phyloP scores from a whole-genome alignment of 2,113 vertebrate species.

The Calidris pygmaea region DNA sequence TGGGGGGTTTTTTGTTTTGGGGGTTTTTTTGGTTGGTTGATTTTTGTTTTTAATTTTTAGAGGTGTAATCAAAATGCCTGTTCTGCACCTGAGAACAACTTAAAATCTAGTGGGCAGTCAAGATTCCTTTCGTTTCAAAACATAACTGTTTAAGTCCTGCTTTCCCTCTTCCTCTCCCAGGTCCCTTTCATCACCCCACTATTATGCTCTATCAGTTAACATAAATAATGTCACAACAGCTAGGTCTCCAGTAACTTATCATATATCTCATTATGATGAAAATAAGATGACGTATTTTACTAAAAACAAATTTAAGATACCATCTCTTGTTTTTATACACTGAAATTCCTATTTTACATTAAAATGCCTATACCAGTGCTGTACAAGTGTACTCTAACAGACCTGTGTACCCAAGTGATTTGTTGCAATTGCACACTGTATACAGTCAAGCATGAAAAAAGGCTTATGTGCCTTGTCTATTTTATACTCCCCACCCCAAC shows the following conservation, averaged over 20 bases:
- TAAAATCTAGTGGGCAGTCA: background rate
- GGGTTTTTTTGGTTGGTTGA: too few relatives aligned
- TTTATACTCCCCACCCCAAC: background rate
- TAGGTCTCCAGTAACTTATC: background rate
- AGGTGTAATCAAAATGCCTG: background rate
- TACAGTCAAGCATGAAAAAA: background rate
- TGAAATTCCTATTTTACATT: background rate
- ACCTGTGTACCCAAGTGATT: fast-evolving
- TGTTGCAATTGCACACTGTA: background rate
- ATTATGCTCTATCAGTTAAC: background rate
- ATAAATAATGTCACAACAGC: background rate
- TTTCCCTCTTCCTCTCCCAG: background rate
- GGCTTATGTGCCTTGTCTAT: background rate
- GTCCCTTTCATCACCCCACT: background rate
- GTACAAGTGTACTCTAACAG: background rate
- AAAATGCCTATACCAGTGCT: background rate
- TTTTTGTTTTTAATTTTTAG: background rate
- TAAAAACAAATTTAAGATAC: background rate
- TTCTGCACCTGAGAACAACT: background rate
- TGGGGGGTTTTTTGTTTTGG: too few relatives aligned
- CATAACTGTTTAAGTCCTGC: background rate
- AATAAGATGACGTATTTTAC: background rate
- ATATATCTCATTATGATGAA: background rate
- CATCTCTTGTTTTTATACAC: background rate
- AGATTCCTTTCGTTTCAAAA: background rate